Evolutionary conservation across 2,888 invertebrate genomes (phyloP).

Genomic region (Cancer borealis): DNA sequence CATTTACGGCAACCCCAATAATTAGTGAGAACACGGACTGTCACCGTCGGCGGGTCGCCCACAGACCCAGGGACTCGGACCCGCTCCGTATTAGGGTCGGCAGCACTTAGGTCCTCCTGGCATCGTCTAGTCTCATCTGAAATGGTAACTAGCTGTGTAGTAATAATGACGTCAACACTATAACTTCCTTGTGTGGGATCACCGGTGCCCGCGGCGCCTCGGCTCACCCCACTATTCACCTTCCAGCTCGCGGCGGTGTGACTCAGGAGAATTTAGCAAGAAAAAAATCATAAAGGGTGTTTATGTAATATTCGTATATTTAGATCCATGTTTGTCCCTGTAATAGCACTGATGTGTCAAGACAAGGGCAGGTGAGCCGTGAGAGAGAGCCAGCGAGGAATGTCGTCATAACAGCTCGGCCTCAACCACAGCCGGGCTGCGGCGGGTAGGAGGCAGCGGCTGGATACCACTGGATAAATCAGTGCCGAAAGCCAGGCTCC

Average conservation of each 20-base stretch:
- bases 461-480: background rate
- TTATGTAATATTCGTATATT: background rate
- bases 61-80: background rate
- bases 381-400: slow-evolving; percentile 14
- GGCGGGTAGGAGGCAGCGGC: background rate
- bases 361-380: background rate
- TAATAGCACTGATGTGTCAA: background rate
- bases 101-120: background rate
- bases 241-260: background rate
- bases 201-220: slow-evolving; percentile 4
- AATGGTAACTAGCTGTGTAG: slow-evolving; percentile 31
- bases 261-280: background rate
- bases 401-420: background rate
- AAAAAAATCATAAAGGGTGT: background rate
- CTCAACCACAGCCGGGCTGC: background rate
- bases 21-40: slow-evolving; percentile 22
- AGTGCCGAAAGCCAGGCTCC: slow-evolving; percentile 17
- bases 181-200: slow-evolving; percentile 23
- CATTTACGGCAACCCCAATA: slow-evolving; percentile 6
- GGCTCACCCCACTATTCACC: background rate
- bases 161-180: slow-evolving; percentile 27
- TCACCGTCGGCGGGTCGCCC: background rate
- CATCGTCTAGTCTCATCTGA: slow-evolving; percentile 15
- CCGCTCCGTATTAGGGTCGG: background rate
- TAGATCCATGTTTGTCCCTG: background rate